Evolutionary conservation across 23 tunicate species (phyloP).

Genomic region (Clavelina lepadiformis): DNA sequence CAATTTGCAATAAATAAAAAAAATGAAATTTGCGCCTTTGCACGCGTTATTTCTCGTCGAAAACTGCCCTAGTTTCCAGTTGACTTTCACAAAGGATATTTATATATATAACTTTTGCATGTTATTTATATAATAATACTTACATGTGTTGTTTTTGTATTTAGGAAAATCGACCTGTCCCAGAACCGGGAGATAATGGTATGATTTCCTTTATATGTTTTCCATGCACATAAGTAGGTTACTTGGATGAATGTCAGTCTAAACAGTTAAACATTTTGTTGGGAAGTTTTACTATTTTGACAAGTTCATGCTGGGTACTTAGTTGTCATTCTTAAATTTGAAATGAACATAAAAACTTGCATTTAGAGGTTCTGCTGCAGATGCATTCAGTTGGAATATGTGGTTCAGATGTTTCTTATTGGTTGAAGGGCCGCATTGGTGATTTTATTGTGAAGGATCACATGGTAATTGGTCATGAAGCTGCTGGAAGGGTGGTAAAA

Average conservation of each 20-base stretch:
- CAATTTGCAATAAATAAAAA: too few relatives aligned
- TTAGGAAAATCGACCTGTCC: constrained; percentile 74
- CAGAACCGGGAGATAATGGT: constrained; percentile 77
- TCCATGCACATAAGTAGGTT: too few relatives aligned
- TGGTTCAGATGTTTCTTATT: constrained; percentile 99
- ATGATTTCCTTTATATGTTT: too few relatives aligned
- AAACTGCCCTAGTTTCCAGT: too few relatives aligned
- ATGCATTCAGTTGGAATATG: constrained; percentile 99
- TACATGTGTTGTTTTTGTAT: constrained; percentile 3
- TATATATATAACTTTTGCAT: not conserved
- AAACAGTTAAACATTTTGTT: too few relatives aligned
- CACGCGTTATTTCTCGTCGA: too few relatives aligned
- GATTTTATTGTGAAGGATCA: constrained; percentile 91
- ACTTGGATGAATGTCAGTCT: too few relatives aligned
- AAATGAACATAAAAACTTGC: not conserved
- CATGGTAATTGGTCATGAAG: constrained; percentile 98
- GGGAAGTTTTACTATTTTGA: too few relatives aligned
- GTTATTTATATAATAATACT: constrained; percentile 1
- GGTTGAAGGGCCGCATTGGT: constrained; percentile 96
- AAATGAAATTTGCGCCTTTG: too few relatives aligned
- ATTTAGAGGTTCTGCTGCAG: constrained; percentile 78
- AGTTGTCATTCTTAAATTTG: not conserved
- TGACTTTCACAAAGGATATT: too few relatives aligned
- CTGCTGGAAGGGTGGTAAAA: constrained; percentile 84
- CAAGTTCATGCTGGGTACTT: too few relatives aligned